Base-by-base conservation (phyloP, 2,797 vertebrate species). In the Luscinia luscinia region DNA sequence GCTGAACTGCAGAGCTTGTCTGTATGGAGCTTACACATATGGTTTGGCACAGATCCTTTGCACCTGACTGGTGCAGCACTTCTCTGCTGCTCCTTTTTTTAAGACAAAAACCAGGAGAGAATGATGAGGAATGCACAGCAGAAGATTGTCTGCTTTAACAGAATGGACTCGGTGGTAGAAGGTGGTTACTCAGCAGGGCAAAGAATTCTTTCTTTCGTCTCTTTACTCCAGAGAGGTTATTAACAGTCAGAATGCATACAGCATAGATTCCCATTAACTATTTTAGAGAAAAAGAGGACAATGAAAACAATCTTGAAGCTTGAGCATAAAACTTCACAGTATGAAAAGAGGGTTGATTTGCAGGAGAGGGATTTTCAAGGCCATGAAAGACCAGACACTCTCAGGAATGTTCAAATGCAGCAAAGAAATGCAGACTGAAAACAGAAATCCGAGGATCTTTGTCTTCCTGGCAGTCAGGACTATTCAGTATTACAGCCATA, bases 1-100 rank as follows among this genome's bases (percentile, higher is more conserved):
- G 15, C 23, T 12, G n/a, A 70, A 38, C 8, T 57, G 49, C 28
- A 46, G 38, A 61, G 32, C 54, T 64, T 64, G 3, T 59, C 26
- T 77, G 1, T 3, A 16, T 12, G 28, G n/a, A 72, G 14, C 3
- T 87, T 52, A 52, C 1, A 1, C 3, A 5, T 11, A 38, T 15
- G 6, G 2, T 67, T 77, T 85, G 38, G 13, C 1, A 14, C 6
- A 75, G 19, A 81, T 68, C 34, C 22, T 57, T 73, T 58, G 12
- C 48, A 55, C 16, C 20, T 34, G 30, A 34, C 11, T 18, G 51
- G 7, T 28, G 30, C 34, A 58, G 15, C 3, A n/a, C 12, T 26
- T 83, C 52, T 61, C 36, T 72, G 59, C n/a, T 82, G 9, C 16
- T 67, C 48, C 30, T 69, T 34, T 82, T 84, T 87, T 66, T 12